These are phyloP conservation scores for Hydrotaea cyrtoneurina DNA, from an alignment of 2,888 invertebrate species.

Conservation along the genomic window DNA sequence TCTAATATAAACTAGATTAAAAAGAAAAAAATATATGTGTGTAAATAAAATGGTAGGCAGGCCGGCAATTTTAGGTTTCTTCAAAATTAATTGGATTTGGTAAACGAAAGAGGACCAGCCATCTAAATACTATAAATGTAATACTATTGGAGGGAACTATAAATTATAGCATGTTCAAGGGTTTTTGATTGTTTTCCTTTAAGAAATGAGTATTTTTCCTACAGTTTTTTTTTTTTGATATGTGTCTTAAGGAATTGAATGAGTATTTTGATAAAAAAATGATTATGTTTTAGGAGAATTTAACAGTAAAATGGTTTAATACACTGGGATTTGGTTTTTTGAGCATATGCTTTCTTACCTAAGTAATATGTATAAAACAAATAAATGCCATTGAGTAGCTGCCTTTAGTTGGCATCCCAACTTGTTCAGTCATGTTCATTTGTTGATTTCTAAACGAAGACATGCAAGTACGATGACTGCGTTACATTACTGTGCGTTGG, in stretches of 20 bases:
- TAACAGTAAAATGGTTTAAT: conserved; percentile 27
- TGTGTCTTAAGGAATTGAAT: conserved; percentile 62
- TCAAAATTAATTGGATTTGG: background rate
- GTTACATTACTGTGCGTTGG: conserved; percentile 79
- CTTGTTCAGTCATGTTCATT: conserved; percentile 5
- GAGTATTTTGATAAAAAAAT: conserved; percentile 54
- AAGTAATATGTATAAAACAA: conserved; percentile 5
- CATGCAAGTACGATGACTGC: conserved; percentile 79
- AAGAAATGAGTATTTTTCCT: conserved; percentile 43
- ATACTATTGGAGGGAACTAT: conserved; percentile 45
- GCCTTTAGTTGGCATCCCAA: conserved; percentile 31
- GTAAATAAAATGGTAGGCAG: background rate
- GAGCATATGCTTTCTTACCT: conserved; percentile 47
- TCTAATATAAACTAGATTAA: conserved; percentile 19
- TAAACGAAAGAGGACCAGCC: conserved; percentile 32
- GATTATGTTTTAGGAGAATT: conserved; percentile 54
- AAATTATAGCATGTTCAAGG: conserved; percentile 21
- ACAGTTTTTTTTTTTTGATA: conserved; percentile 51
- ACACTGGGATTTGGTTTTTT: conserved; percentile 56
- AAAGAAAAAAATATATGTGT: background rate
- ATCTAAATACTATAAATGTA: conserved; percentile 39
- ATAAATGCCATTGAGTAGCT: conserved; percentile 45
- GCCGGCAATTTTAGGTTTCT: background rate
- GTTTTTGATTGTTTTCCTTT: conserved; percentile 39
- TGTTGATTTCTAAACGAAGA: conserved; percentile 74